Evolutionary conservation across 2,113 vertebrate genomes (phyloP), one percentile per base, ranked within the genome.

Genomic region (Chamaea fasciata): DNA sequence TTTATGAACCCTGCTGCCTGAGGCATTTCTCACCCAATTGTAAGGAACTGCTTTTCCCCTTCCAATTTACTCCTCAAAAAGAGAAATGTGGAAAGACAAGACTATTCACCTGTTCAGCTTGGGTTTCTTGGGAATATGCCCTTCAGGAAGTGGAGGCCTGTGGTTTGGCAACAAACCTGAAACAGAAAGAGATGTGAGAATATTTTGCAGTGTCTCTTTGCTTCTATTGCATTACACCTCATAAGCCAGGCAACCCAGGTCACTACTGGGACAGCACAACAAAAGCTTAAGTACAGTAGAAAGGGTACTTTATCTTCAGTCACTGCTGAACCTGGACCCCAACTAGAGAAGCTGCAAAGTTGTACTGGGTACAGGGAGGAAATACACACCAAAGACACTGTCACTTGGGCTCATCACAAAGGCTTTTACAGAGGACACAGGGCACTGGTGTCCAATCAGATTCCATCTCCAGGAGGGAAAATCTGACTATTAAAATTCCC

Each of bases 161-260:
- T 99, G 99, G 97, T 99, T 97, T 92, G 99, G 99, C n/a, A 99
- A 96, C n/a, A 99, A 98, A 96, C 99, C 99, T 99, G 96, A 84
- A 89, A 95, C 4, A 28, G 92, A 95, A 89, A 85, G 87, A 87
- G 53, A 46, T 1, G 3, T 37, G 52, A 89, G 46, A 95, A n/a
- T 55, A 87, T 75, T 89, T 46, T 84, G 44, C 44, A 49, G 31
- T 22, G 39, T 31, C 26, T 74, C 35, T 49, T 85, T 83, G 14
- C 44, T 50, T 78, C n/a, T 60, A 5, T 0, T 81, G 22, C 47
- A 81, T 67, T 70, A 59, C 12, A 80, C 21, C 71, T 70, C 1
- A 0, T 47, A 94, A 70, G 20, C 47, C 49, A 70, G 31, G 50
- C 44, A 74, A 42, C 30, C 17, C 55, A 62, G 26, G n/a, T 65